Evolutionary conservation across 2,797 vertebrate genomes (phyloP).

Genomic region (Siniperca scherzeri): DNA sequence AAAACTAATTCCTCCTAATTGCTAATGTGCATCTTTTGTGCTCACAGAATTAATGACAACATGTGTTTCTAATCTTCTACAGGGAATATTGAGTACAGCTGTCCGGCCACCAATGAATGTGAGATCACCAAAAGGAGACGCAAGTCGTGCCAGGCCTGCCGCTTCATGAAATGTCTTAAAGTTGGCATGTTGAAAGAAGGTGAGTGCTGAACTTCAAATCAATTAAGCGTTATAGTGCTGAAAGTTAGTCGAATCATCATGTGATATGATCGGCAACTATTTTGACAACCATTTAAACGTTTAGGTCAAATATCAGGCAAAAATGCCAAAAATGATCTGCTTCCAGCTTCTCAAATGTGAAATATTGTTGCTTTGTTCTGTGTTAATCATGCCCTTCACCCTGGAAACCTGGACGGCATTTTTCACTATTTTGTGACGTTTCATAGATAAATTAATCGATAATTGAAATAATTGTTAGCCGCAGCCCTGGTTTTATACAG

Average conservation of each 20-base stretch:
- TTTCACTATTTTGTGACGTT: background rate
- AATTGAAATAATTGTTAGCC: background rate
- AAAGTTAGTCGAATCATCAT: background rate
- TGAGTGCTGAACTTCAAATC: constrained; percentile 74
- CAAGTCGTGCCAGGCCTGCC: constrained; percentile 99
- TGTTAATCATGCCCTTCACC: background rate
- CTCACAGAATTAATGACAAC: constrained; percentile 25
- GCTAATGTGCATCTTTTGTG: constrained; percentile 13
- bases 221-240: background rate
- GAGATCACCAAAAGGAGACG: constrained; percentile 99
- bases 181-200: constrained; percentile 99
- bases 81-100: constrained; percentile 99
- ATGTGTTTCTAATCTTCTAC: constrained; percentile 52
- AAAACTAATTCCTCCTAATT: constrained; percentile 21
- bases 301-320: background rate
- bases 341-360: background rate
- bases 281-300: background rate
- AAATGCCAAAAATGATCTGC: background rate
- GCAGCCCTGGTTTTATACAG: background rate
- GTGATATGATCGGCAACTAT: background rate
- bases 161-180: constrained; percentile 99
- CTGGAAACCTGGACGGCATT: background rate
- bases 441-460: background rate
- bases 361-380: background rate
- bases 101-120: constrained; percentile 98